These are phyloP conservation scores for Remorina albescens DNA, from an alignment of 2,797 vertebrate species.

Conservation along the genomic window DNA sequence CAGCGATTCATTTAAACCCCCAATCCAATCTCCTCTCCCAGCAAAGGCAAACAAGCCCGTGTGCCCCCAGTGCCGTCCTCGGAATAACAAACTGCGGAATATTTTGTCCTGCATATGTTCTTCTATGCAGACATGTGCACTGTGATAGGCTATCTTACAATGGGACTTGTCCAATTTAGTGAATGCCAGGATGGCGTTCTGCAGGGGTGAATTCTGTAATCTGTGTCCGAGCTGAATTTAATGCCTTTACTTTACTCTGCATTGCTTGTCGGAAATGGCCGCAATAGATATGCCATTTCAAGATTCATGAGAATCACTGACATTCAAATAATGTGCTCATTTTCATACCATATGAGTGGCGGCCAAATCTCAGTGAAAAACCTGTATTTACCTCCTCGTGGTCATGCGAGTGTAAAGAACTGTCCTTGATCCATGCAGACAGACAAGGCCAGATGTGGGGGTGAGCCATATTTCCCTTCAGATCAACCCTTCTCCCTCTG, in stretches of 20 bases:
- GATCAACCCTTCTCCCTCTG: constrained; percentile 4
- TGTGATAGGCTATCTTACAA: constrained; percentile 81
- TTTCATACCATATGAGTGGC: constrained; percentile 74
- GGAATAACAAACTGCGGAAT: constrained; percentile 88
- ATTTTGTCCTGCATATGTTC: constrained; percentile 89
- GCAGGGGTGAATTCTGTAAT: constrained; percentile 83
- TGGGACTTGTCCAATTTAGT: constrained; percentile 86
- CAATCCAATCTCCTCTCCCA: constrained; percentile 89
- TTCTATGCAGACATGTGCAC: constrained; percentile 79
- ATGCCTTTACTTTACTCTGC: constrained; percentile 78
- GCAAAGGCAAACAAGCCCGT: constrained; percentile 88
- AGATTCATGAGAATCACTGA: constrained; percentile 87
- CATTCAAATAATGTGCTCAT: constrained; percentile 84
- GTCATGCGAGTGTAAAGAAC: constrained; percentile 56
- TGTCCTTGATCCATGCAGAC: constrained; percentile 40
- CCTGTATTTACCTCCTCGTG: constrained; percentile 54
- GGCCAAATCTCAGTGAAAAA: constrained; percentile 67
- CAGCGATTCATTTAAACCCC: constrained; percentile 88
- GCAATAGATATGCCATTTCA: constrained; percentile 79
- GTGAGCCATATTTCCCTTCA: constrained; percentile 12
- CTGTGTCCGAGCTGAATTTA: constrained; percentile 78
- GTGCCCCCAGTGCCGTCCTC: constrained; percentile 84
- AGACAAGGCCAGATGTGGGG: constrained; percentile 41
- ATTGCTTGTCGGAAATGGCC: constrained; percentile 75
- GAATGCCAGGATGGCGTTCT: constrained; percentile 79